Evolutionary conservation across 2,888 invertebrate genomes (phyloP), one percentile per base, ranked within the genome.

Genomic region (Lepidocyrtinus sp.): DNA sequence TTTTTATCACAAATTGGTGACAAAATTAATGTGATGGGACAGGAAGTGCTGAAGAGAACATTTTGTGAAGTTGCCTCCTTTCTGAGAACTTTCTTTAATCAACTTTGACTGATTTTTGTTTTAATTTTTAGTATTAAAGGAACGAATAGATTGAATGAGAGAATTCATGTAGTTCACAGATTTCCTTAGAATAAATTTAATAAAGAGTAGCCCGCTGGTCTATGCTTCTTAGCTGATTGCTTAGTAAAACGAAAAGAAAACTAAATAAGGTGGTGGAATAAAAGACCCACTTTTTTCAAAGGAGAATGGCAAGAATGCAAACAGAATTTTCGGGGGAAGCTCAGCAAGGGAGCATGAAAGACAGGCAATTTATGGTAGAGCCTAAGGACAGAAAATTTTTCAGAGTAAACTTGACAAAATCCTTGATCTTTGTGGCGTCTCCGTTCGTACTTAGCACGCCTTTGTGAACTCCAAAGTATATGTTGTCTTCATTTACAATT

Each of bases 351-450:
- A 64, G 62, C 45, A 73, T 7, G 71, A 62, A 46, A 72, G 71
- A 72, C 59, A 72, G 73, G 78, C 73, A 78, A 78, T 78, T 78
- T 78, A 78, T 78, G 68, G 68, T 21, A 69, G 78, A 65, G 73
- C 78, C 78, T 78, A 73, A 73, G 78, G 78, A 78, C 78, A 78
- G 71, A 73, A 78, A 78, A 71, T 73, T 78, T 70, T 77, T 62
- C 59, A 73, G 78, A 78, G 78, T 78, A 73, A 78, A 78, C 78
- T 78, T 78, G 78, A 78, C 78, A 78, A 78, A n/a, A 78, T 78
- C 78, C 78, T 78, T 78, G 78, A 78, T 78, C 71, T 77, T 62
- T 71, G 77, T 77, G 77, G 77, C 72, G 72, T 77, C 72, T 72
- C 55, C 65, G 67, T 78, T 78, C 73, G 73, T 50, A 73, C 78